These are phyloP conservation scores for Erynnis tages DNA, from an alignment of 2,888 invertebrate genomes.

Conservation along the genomic window DNA sequence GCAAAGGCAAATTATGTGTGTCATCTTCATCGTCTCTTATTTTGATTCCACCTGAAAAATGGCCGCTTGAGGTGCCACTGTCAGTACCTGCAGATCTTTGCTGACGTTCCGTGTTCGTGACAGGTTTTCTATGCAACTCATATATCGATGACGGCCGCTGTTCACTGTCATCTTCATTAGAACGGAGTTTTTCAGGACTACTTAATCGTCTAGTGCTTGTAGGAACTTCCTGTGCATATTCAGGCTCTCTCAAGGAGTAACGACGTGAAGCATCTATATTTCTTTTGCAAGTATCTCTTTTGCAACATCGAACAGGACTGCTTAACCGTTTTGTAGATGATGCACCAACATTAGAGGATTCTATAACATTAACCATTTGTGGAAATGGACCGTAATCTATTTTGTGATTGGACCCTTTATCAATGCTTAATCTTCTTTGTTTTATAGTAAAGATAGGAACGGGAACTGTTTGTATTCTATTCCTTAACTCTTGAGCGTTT, in stretches of 20 bases:
- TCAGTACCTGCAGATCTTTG: too few relatives aligned
- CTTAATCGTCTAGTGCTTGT: constrained; percentile 1
- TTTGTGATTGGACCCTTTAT: neutral
- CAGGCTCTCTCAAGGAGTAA: neutral
- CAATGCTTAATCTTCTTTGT: neutral
- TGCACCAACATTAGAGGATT: constrained; percentile 8
- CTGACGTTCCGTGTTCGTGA: too few relatives aligned
- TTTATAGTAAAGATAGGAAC: constrained; percentile 40
- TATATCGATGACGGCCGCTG: too few relatives aligned
- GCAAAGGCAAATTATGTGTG: neutral
- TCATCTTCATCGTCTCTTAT: constrained; percentile 7
- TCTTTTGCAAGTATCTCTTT: constrained; percentile 7
- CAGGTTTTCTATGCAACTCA: too few relatives aligned
- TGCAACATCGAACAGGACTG: constrained; percentile 8
- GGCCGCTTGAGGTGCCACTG: neutral
- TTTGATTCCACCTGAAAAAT: constrained; percentile 5
- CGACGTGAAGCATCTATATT: neutral
- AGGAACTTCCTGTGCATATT: neutral
- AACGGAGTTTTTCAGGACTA: constrained; percentile 8
- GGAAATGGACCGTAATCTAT: neutral
- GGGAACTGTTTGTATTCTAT: constrained; percentile 48
- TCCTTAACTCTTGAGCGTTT: constrained; percentile 50
- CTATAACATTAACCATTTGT: neutral
- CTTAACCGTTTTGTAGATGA: constrained; percentile 13
- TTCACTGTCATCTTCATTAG: neutral